Evolutionary conservation across 2,113 vertebrate species (phyloP), one percentile per base, ranked within the genome.

Genomic region (Colistium nudipinnis): DNA sequence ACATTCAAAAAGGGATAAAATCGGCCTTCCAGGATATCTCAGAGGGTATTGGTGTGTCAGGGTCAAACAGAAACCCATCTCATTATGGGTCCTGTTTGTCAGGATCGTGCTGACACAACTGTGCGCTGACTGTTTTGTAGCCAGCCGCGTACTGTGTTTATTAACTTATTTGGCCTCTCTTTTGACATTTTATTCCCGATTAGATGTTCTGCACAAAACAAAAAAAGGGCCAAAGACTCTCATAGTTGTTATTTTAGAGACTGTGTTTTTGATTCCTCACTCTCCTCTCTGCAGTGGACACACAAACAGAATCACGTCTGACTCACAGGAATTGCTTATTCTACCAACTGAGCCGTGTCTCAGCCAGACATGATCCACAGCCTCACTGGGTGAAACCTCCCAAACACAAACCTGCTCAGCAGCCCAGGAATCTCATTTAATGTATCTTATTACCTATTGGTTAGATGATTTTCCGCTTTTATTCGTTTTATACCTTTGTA

Each of bases 401-500:
- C 64, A 75, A 57, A 74, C 60, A 47, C 81, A 75, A 74, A 85
- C 87, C 75, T 91, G 87, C 81, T 80, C 76, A 84, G 83, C 70
- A 66, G 71, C 78, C 59, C 79, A 57, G 61, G 70, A n/a, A n/a
- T n/a, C n/a, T n/a, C 65, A 20, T 63, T 63, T 77, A 88, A 90
- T 75, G 84, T 71, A 38, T 56, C 65, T 87, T 86, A 91, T 89
- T 88, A 86, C n/a, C n/a, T n/a, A n/a, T n/a, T n/a, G n/a, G n/a
- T n/a, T n/a, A n/a, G n/a, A n/a, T n/a, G n/a, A n/a, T n/a, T n/a
- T n/a, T n/a, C n/a, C n/a, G n/a, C n/a, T n/a, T n/a, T n/a, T n/a
- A n/a, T n/a, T n/a, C n/a, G n/a, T n/a, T n/a, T n/a, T n/a, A n/a
- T n/a, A n/a, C n/a, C n/a, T n/a, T n/a, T n/a, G n/a, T n/a, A n/a